Evolutionary conservation across 1,140 invertebrate species (phyloP).

Genomic region (Batillaria attramentaria): DNA sequence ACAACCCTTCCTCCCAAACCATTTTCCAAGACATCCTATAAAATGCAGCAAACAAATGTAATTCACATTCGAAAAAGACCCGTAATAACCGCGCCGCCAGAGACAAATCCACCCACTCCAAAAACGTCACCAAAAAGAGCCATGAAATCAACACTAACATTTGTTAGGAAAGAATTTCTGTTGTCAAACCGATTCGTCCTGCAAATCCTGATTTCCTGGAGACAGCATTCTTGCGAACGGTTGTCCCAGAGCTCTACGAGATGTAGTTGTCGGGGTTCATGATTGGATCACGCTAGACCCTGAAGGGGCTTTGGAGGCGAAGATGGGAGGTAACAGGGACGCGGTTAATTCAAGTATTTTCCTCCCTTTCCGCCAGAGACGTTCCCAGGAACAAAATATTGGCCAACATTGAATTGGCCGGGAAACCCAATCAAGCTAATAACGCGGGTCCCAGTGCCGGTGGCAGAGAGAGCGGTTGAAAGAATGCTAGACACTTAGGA

Average conservation of each 20-base stretch:
- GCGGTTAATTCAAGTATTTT: slow-evolving; percentile 34
- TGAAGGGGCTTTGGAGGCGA: slow-evolving; percentile 10
- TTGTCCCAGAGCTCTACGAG: background rate
- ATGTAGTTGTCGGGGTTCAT: slow-evolving; percentile 22
- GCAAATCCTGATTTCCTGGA: slow-evolving; percentile 20
- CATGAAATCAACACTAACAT: slow-evolving; percentile 26
- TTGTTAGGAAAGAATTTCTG: slow-evolving; percentile 23
- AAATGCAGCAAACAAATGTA: background rate
- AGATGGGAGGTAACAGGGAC: background rate
- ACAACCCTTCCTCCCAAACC: background rate
- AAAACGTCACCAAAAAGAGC: background rate
- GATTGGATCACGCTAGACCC: slow-evolving; percentile 31
- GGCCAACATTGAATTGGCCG: slow-evolving; percentile 28
- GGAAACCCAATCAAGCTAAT: slow-evolving; percentile 33
- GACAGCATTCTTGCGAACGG: slow-evolving; percentile 22
- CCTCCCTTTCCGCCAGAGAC: slow-evolving; percentile 1
- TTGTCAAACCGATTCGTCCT: slow-evolving; percentile 12
- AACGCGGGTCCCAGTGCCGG: background rate
- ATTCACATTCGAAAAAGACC: background rate
- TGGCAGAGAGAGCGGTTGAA: background rate
- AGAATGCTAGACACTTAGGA: slow-evolving; percentile 38
- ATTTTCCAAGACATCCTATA: background rate
- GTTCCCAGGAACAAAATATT: background rate
- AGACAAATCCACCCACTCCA: background rate
- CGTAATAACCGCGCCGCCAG: slow-evolving; percentile 3